Conservation (phyloP, 2,888 invertebrate species). For the Acrobasis suavella region DNA sequence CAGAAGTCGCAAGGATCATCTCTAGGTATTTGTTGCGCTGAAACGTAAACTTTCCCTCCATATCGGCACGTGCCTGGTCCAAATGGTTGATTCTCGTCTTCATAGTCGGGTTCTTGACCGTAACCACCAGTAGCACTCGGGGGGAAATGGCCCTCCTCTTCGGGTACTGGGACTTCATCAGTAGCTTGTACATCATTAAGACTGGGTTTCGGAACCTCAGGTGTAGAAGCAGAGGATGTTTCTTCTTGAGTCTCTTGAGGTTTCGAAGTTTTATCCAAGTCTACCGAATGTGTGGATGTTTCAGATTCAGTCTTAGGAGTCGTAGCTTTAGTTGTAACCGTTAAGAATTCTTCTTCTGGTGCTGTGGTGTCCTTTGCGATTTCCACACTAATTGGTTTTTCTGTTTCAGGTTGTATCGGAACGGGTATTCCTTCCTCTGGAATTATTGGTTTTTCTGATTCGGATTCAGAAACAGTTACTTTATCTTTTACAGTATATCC, state of each 20-base stretch:
- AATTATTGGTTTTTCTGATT: constrained; percentile 27
- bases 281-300: constrained; percentile 34
- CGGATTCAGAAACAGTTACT: constrained; percentile 26
- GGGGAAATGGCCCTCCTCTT: constrained; percentile 61
- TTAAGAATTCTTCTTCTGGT: constrained; percentile 36
- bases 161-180: constrained; percentile 60
- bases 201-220: constrained; percentile 59
- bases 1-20: constrained; percentile 98
- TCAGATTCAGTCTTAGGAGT: constrained; percentile 39
- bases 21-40: constrained; percentile 96
- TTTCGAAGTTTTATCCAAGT: constrained; percentile 48
- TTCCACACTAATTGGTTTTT: constrained; percentile 32
- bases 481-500: constrained; percentile 25
- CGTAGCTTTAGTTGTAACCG: constrained; percentile 31
- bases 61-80: constrained; percentile 96
- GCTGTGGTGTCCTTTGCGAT: constrained; percentile 30
- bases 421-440: constrained; percentile 29
- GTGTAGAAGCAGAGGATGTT: constrained; percentile 39
- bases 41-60: constrained; percentile 95
- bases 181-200: constrained; percentile 54
- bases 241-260: constrained; percentile 50
- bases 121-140: constrained; percentile 69
- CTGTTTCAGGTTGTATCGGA: constrained; percentile 31
- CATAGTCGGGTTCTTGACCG: constrained; percentile 85
- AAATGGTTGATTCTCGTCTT: constrained; percentile 89